A percentile compares a stretch with the other conserved stretches of the same genome.
Conservation (phyloP, 2,888 invertebrate genomes). For the Portevinia maculata region DNA sequence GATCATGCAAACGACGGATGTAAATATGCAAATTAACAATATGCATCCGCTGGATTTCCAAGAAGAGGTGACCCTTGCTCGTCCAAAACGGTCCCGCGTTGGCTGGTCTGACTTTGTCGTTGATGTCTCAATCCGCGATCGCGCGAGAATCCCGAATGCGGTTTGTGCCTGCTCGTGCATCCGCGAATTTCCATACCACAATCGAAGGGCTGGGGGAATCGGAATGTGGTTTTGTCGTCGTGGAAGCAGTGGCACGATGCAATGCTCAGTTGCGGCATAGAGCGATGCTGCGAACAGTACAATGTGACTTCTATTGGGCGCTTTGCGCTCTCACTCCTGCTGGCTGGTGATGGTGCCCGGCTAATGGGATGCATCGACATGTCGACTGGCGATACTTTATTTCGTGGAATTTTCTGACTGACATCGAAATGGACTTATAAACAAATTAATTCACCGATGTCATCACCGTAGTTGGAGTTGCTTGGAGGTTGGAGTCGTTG, state of each 20-base stretch:
- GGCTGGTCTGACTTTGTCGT: constrained; percentile 47
- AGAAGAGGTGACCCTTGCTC: constrained; percentile 60
- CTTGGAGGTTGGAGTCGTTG: constrained; percentile 41
- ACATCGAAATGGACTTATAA: constrained; percentile 76
- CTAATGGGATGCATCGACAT: constrained; percentile 74
- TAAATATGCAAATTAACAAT: constrained; percentile 75
- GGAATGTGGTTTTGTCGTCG: constrained; percentile 65
- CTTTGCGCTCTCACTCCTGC: constrained; percentile 64
- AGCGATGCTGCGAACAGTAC: constrained; percentile 49
- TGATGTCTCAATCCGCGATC: constrained; percentile 74
- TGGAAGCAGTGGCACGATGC: constrained; percentile 43
- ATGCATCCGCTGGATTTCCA: constrained; percentile 74
- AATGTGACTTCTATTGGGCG: constrained; percentile 73
- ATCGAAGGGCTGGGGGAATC: constrained; percentile 74
- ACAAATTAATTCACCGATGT: constrained; percentile 76
- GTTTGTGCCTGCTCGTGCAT: constrained; percentile 75
- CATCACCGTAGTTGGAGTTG: constrained; percentile 65
- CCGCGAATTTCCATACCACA: constrained; percentile 82
- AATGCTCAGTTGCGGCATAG: constrained; percentile 60
- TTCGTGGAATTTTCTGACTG: constrained; percentile 76
- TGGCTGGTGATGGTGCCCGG: constrained; percentile 22
- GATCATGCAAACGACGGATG: constrained; percentile 73
- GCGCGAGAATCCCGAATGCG: constrained; percentile 72
- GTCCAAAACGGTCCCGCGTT: constrained; percentile 61
- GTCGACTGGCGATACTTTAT: constrained; percentile 75